These are phyloP conservation scores for Acanthopagrus latus DNA, from an alignment of 2,797 vertebrate genomes.

Conservation along the genomic window DNA sequence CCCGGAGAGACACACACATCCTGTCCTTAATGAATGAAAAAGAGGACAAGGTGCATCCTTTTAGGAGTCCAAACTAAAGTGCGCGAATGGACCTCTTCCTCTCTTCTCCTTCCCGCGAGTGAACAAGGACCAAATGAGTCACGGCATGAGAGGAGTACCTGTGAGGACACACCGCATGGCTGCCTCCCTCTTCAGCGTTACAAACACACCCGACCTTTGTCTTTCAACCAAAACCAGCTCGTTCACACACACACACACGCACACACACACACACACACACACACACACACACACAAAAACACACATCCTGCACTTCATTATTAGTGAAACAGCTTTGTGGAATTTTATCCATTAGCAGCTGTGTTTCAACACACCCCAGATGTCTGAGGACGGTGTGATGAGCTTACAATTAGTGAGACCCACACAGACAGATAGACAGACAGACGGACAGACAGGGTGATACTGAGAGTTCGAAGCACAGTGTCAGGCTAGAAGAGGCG, in stretches of 20 bases:
- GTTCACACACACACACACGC: conserved; percentile 8
- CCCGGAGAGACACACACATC: conserved; percentile 3
- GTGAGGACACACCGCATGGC: conserved; percentile 46
- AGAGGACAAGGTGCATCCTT: conserved; percentile 37
- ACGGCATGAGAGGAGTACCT: conserved; percentile 37
- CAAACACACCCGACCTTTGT: conserved; percentile 3
- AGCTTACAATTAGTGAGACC: conserved; percentile 17
- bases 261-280: conserved; percentile 1
- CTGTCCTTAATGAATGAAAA: conserved; percentile 31
- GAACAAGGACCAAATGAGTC: conserved; percentile 45
- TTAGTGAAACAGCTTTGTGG: conserved; percentile 11
- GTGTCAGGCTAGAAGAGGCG: conserved; percentile 54
- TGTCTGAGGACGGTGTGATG: conserved; percentile 36
- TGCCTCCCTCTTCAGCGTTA: conserved; percentile 27
- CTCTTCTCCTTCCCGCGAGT: conserved; percentile 19
- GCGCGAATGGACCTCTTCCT: conserved; percentile 25
- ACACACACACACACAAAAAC: neutral
- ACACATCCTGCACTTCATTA: conserved; percentile 6
- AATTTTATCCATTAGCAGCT: conserved; percentile 33
- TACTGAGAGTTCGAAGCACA: conserved; percentile 34
- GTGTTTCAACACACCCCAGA: conserved; percentile 46
- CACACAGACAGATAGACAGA: conserved; percentile 18
- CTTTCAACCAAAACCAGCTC: conserved; percentile 14
- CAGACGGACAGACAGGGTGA: neutral
- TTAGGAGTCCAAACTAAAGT: conserved; percentile 23